Evolutionary conservation across 2,888 invertebrate genomes (phyloP).

Genomic region (Pseudanteris insignis): DNA sequence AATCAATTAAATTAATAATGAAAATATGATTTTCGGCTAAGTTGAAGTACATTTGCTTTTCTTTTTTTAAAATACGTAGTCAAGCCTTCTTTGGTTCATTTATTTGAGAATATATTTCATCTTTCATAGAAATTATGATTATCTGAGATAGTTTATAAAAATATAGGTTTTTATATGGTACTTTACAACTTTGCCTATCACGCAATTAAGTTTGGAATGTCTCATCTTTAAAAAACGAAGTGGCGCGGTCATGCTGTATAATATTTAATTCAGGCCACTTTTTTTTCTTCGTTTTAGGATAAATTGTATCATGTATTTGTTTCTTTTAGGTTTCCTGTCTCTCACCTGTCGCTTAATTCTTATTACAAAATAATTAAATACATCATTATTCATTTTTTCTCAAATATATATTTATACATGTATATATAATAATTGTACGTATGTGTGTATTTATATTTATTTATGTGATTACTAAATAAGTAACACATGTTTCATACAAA

Average conservation of each 20-base stretch:
- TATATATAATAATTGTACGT: constrained; percentile 15
- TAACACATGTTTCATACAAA: constrained; percentile 31
- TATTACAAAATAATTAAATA: too few species aligned
- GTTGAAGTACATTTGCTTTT: constrained; percentile 27
- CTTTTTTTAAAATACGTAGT: constrained; percentile 25
- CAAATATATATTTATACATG: constrained; percentile 11
- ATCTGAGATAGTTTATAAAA: constrained; percentile 44
- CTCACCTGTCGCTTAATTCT: too few species aligned
- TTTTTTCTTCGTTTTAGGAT: constrained; percentile 23
- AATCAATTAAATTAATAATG: constrained; percentile 30
- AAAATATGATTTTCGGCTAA: constrained; percentile 23
- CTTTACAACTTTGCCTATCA: constrained; percentile 44
- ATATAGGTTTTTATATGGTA: constrained; percentile 40
- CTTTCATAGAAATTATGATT: constrained; percentile 43
- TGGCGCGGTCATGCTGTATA: constrained; percentile 25
- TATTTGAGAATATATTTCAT: constrained; percentile 32
- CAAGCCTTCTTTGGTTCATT: constrained; percentile 24
- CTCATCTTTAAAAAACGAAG: constrained; percentile 38
- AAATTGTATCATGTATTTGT: constrained; percentile 17
- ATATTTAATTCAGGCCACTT: constrained; percentile 33
- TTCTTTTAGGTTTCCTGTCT: too few species aligned
- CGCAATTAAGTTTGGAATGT: constrained; percentile 42
- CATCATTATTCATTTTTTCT: constrained; percentile 10
- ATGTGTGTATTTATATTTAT: constrained; percentile 28
- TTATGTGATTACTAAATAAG: constrained; percentile 36